Evolutionary conservation across 2,888 invertebrate species (phyloP).

Genomic region (Sesamia inferens): DNA sequence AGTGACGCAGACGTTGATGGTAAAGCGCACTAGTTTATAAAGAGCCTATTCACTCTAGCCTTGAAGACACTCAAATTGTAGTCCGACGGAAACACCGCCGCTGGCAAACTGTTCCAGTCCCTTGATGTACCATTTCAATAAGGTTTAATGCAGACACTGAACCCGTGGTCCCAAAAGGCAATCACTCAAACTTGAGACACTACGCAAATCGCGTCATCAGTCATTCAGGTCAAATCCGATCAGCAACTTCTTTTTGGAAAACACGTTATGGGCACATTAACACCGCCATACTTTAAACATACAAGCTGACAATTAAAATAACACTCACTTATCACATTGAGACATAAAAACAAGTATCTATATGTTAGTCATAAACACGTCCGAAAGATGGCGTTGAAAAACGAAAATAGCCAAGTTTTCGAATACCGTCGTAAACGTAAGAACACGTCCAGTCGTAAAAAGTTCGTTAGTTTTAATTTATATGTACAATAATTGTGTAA

Average conservation of each 20-base stretch:
- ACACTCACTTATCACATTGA: conserved; percentile 43
- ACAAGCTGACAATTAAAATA: conserved; percentile 45
- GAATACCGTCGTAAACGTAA: conserved; percentile 69
- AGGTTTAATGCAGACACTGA: not conserved
- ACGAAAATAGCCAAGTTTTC: conserved; percentile 61
- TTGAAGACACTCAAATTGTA: no score
- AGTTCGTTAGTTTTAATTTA: conserved; percentile 83
- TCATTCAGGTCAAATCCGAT: not conserved
- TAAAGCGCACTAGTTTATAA: no score
- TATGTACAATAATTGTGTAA: conserved; percentile 77
- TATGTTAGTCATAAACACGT: conserved; percentile 51
- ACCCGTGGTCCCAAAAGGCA: not conserved
- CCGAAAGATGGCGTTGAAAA: conserved; percentile 58
- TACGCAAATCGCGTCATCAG: not conserved
- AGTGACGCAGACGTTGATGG: no score
- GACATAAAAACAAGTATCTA: conserved; percentile 39
- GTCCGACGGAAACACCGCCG: no score
- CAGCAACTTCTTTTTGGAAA: conserved; percentile 9
- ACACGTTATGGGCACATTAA: conserved; percentile 18
- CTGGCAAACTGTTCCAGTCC: no score
- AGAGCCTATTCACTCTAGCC: no score
- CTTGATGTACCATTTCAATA: no score
- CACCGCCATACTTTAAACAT: conserved; percentile 19
- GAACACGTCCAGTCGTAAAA: conserved; percentile 74
- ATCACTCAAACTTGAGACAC: not conserved